A percentile compares a stretch with the other conserved stretches of the same genome.
phyloP scores from a whole-genome alignment of 1,140 invertebrate species.

The Neomicropteryx cornuta region DNA sequence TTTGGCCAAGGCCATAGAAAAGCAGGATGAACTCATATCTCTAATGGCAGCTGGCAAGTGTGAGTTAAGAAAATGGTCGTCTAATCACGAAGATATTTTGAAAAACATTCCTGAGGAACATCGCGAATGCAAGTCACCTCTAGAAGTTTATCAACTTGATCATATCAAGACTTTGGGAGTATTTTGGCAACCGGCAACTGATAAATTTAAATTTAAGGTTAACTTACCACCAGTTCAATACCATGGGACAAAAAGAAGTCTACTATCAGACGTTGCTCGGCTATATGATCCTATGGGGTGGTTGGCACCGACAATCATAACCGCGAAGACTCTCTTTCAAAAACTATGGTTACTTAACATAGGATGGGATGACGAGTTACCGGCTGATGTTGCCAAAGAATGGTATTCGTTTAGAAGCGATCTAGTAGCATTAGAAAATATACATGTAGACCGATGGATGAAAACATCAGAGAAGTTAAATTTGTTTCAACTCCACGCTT shows the following conservation, averaged over 20 bases:
- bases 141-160: constrained; percentile 11
- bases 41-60: constrained; percentile 17
- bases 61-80: constrained; percentile 21
- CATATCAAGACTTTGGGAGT: constrained; percentile 21
- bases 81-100: constrained; percentile 16
- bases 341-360: constrained; percentile 24
- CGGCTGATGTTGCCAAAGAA: constrained; percentile 10
- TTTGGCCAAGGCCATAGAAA: constrained; percentile 22
- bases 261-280: constrained; percentile 16
- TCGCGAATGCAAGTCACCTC: constrained; percentile 1
- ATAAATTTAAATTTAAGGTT: constrained; percentile 15
- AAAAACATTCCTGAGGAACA: constrained; percentile 7
- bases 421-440: constrained; percentile 10
- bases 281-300: constrained; percentile 30
- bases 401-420: too few relatives aligned
- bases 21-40: too few relatives aligned
- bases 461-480: neutral
- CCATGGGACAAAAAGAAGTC: constrained; percentile 13
- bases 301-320: constrained; percentile 25
- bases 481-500: constrained; percentile 11
- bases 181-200: constrained; percentile 17
- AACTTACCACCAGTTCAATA: neutral
- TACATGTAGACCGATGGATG: constrained; percentile 12
- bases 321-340: constrained; percentile 34
- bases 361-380: constrained; percentile 26